Evolutionary conservation across 2,797 vertebrate species (phyloP), one percentile per base, ranked within the genome.

Genomic region (Oreochromis grahami): DNA sequence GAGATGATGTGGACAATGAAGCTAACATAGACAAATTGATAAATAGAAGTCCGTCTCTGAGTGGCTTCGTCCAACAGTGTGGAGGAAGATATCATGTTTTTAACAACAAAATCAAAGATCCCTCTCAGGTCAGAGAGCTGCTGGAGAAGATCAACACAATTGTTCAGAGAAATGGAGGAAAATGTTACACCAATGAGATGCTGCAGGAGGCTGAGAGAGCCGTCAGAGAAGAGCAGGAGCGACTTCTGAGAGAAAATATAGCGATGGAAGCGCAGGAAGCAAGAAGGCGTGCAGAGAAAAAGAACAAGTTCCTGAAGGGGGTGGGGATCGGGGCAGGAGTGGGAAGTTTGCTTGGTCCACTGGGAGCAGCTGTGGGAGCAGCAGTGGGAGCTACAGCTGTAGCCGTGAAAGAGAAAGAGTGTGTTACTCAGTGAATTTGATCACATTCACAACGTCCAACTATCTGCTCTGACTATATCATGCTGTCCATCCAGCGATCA

Each of bases 21-120:
- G n/a, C n/a, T n/a, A n/a, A n/a, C n/a, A n/a, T n/a, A n/a, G n/a
- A n/a, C n/a, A n/a, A n/a, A n/a, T n/a, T n/a, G n/a, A n/a, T n/a
- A n/a, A n/a, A n/a, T n/a, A 2, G 10, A 1, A 41, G 3, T 8
- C 34, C 0, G 19, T 8, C n/a, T 21, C 60, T 41, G 34, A 5
- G 11, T 41, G 3, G 2, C 60, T 41, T 65, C 34, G 24, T 65
- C 36, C 12, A 4, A 3, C 2, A 41, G n/a, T 41, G 36, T 3
- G 34, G n/a, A 3, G 36, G 60, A 41, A 4, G 60, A 65, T 1
- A 65, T 65, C 36, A 65, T 41, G n/a, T 41, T 65, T 41, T 65
- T 65, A 41, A 41, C 60, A 65, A 65, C 60, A 58, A 17, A 3
- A 58, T 2, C 2, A 2, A 32, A 4, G 55, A 58, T 17, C 13